Evolutionary conservation across 2,113 vertebrate species (phyloP), one percentile per base, ranked within the genome.

Genomic region (Erinaceus europaeus): DNA sequence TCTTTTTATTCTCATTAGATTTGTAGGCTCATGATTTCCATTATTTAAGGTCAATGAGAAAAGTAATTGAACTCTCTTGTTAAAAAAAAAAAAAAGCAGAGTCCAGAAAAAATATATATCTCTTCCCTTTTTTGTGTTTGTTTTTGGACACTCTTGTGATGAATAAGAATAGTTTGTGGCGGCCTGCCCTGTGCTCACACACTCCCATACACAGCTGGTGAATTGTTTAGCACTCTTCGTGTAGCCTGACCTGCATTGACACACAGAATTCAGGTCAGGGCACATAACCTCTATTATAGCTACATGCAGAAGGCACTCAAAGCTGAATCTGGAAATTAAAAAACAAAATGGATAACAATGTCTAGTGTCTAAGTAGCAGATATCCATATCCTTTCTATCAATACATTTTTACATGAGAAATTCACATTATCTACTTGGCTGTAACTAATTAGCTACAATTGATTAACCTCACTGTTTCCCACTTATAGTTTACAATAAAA

Each of bases 401-500:
- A n/a, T 42, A n/a, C 18, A 69, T 15, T 78, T 73, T 59, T 68
- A 46, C 52, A 46, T 59, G 46, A 69, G 7, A 74, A 74, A 42
- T 61, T 84, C 7, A 9, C 59, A 36, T 86, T 73, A 73, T 52
- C 36, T 32, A 88, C 25, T 48, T 74, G 65, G 65, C 10, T 67
- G 42, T 10, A 90, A 42, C 38, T 91, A 73, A 29, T 32, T 46
- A 52, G 74, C 32, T 25, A 25, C 57, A 52, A 25, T 72, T 18
- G 29, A 14, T 15, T 13, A 61, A 75, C 55, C 75, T 87, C 80
- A 11, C 44, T 86, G 4, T 74, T 67, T 87, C 73, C 13, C 5
- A 83, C 34, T 44, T 86, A 55, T 27, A 86, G 61, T 52, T n/a
- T n/a, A n/a, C n/a, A n/a, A 81, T 78, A 55, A 88, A 86, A 88